Base-by-base conservation (phyloP, 2,888 invertebrate genomes). In the Andrena trimmerana region DNA sequence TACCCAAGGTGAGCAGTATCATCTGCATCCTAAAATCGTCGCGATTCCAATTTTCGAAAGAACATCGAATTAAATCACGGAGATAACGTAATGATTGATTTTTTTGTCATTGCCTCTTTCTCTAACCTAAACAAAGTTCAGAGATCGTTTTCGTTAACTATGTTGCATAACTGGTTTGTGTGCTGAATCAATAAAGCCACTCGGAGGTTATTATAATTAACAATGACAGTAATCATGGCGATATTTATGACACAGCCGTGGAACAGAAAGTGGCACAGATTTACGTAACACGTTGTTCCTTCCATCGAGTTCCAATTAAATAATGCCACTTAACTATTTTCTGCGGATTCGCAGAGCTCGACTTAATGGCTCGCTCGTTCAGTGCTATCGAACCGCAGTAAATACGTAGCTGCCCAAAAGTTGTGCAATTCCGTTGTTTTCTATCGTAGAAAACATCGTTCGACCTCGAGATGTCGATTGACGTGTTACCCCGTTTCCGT, bases 361-460 rank as follows among this genome's bases (percentile, higher is more conserved):
- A 68, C 20, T 27, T 7, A 69, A n/a, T 27, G 33, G 13, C 42
- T 57, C n/a, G 31, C 36, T 31, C 13, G 65, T 13, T n/a, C 8
- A 13, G 27, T 6, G 36, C 31, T 36, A 52, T 73, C 71, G 69
- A 78, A 52, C 33, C 42, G 10, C 7, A 13, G 74, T 36, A 20
- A 62, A 63, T 42, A 60, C 66, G 75, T 75, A 72, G 75, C 72
- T 78, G 65, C 68, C 76, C 29, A 83, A 87, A 87, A 36, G 73
- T 86, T 85, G 66, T 57, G 86, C 65, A 85, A 87, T 66, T 50
- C 29, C 33, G 66, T 16, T 24, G 78, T 86, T 81, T 79, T 84
- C 67, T 71, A 71, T 13, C 33, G 65, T 75, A 73, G 79, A 80
- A 85, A 86, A 82, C 77, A 8, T 33, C 59, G 52, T 24, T 10